Conservation (phyloP, 2,888 invertebrate species). For the Schrankia costaestrigalis region DNA sequence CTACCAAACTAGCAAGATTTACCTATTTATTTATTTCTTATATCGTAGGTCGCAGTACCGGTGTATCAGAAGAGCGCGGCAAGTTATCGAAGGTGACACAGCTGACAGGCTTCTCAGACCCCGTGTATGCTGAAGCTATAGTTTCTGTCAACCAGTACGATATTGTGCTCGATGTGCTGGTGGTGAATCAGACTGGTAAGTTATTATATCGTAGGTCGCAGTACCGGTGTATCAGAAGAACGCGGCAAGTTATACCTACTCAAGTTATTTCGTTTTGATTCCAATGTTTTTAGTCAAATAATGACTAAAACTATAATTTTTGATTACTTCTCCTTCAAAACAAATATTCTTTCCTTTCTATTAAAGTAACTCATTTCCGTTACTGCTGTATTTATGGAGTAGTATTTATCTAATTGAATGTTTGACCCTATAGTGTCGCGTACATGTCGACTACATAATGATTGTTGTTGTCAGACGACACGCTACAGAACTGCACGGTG, state of each 20-base stretch:
- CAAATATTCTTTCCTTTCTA: no score
- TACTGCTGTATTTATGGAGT: no score
- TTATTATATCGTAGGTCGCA: not conserved
- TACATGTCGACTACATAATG: no score
- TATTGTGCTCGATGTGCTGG: constrained; percentile 97
- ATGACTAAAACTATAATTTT: no score
- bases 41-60: constrained; percentile 46
- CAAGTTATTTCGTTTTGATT: no score
- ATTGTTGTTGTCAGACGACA: constrained; percentile 86
- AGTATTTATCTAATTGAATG: no score
- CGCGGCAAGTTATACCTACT: no score
- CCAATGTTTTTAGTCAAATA: no score
- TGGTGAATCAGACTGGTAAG: constrained; percentile 97
- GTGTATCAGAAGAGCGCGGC: constrained; percentile 46
- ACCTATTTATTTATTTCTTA: not conserved
- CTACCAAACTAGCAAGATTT: not conserved
- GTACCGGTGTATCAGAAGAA: not conserved
- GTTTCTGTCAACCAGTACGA: constrained; percentile 99
- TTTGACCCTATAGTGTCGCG: no score
- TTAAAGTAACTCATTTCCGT: no score
- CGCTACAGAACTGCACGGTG: constrained; percentile 97
- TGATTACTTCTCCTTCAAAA: no score
- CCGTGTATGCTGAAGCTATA: constrained; percentile 99
- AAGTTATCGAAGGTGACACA: constrained; percentile 90
- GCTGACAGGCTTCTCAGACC: constrained; percentile 99